Evolutionary conservation across 1,140 invertebrate genomes (phyloP), one percentile per base, ranked within the genome.

Genomic region (Amphibalanus amphitrite): DNA sequence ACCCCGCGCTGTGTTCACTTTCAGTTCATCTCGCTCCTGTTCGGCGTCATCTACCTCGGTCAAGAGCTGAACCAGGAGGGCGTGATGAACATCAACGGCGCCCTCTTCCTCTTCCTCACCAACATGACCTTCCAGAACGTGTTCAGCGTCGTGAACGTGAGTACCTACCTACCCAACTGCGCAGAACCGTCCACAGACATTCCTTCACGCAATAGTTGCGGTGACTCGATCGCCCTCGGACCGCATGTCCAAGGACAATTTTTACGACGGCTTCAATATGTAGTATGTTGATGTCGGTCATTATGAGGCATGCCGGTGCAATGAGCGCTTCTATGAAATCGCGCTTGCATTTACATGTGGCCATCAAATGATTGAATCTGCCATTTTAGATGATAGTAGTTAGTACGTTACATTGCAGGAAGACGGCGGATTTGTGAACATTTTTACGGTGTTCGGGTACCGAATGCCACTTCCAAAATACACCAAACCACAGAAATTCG

Each of bases 101-200:
- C 90, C n/a, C 84, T 97, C 28, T 97, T 96, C 78, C 86, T 97
- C 71, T 89, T 95, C 78, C 82, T 97, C 1, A 93, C 90, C 6
- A 95, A 94, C 79, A 92, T 93, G 88, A 97, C 91, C 13, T 95
- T 95, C 79, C 91, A 91, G 78, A 95, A 95, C 80, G 87, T 92
- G 17, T 91, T 91, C 77, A 88, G 90, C 68, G 92, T 94, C 28
- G 88, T 94, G 69, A 90, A 89, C 79, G 91, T 94, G 81, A 88
- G 88, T 84, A 76, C 26, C 25, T 25, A n/a, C n/a, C n/a, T n/a
- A 13, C 33, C 33, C 10, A n/a, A n/a, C n/a, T 25, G 29, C 25
- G 23, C 25, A 29, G 10, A 69, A 10, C 10, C 33, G 25, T 15
- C 13, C 47, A 59, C 25, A 25, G 47, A 25, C 47, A 25, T 59